Percentiles rank a stretch among this genome's conserved stretches.
phyloP scores from a whole-genome alignment of 2,113 vertebrate species.

The Pteruthius melanotis region DNA sequence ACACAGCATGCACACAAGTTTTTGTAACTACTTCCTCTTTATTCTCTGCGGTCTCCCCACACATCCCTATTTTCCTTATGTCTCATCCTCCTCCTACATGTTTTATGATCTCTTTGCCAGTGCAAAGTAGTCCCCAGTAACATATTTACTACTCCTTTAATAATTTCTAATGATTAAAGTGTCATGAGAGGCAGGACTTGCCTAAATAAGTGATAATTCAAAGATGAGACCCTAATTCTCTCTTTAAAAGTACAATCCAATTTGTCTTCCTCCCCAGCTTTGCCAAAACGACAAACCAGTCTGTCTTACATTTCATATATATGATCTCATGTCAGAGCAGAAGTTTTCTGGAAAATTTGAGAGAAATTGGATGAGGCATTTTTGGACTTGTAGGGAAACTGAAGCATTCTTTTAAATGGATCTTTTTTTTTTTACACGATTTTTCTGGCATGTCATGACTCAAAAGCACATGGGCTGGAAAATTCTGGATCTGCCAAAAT shows the following conservation, averaged over 20 bases:
- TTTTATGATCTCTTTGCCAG: background rate
- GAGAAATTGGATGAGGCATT: slow-evolving; percentile 29
- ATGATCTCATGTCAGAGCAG: slow-evolving; percentile 48
- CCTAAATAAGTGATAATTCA: slow-evolving; percentile 25
- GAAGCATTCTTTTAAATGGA: background rate
- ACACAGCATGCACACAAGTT: background rate
- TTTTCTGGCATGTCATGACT: slow-evolving; percentile 1
- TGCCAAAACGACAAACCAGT: background rate
- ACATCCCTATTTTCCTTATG: background rate
- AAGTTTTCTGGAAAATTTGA: slow-evolving; percentile 58
- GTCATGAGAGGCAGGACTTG: background rate
- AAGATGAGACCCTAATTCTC: background rate
- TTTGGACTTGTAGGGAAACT: slow-evolving; percentile 25
- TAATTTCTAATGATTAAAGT: background rate
- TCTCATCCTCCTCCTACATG: background rate
- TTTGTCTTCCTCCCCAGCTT: background rate
- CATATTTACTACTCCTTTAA: background rate
- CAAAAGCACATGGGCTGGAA: slow-evolving; percentile 20
- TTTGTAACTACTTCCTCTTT: slow-evolving; percentile 9
- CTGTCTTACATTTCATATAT: slow-evolving; percentile 7
- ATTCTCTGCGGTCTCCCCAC: background rate
- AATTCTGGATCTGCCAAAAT: slow-evolving; percentile 26
- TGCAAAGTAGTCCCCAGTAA: background rate
- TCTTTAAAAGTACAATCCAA: background rate
- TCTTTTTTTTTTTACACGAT: background rate